Evolutionary conservation across 2,113 vertebrate genomes (phyloP).

Genomic region (Ptyas mucosa): DNA sequence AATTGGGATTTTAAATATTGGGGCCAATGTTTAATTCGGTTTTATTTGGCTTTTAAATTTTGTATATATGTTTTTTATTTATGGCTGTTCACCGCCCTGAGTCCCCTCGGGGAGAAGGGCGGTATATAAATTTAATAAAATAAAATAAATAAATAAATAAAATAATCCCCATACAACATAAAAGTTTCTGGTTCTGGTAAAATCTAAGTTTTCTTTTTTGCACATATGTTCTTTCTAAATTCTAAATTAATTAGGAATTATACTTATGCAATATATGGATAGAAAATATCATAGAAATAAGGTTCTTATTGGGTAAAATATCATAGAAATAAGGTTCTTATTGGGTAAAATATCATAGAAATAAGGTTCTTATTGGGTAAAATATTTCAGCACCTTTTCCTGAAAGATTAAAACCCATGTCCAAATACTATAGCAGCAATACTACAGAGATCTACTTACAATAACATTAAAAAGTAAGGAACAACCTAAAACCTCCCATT

Average conservation of each 20-base stretch:
- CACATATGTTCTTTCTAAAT: background rate
- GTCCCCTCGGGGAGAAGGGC: too few species aligned
- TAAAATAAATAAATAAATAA: too few species aligned
- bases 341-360: background rate
- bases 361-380: background rate
- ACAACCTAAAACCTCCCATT: background rate
- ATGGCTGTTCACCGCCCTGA: too few species aligned
- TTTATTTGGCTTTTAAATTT: too few species aligned
- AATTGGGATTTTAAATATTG: too few species aligned
- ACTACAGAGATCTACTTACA: background rate
- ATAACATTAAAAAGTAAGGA: background rate
- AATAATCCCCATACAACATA: background rate
- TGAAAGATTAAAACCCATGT: background rate
- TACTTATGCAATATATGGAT: background rate
- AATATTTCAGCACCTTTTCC: background rate
- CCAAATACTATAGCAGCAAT: background rate
- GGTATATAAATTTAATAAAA: too few species aligned
- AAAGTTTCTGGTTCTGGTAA: background rate
- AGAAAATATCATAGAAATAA: background rate
- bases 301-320: too few species aligned
- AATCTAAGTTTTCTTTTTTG: background rate
- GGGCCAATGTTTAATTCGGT: too few species aligned
- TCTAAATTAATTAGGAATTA: background rate
- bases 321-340: too few species aligned
- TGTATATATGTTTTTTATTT: too few species aligned